A percentile compares a stretch with the other conserved stretches of the same genome.
Conservation (phyloP, 2,113 vertebrate species). For the Athene cunicularia region DNA sequence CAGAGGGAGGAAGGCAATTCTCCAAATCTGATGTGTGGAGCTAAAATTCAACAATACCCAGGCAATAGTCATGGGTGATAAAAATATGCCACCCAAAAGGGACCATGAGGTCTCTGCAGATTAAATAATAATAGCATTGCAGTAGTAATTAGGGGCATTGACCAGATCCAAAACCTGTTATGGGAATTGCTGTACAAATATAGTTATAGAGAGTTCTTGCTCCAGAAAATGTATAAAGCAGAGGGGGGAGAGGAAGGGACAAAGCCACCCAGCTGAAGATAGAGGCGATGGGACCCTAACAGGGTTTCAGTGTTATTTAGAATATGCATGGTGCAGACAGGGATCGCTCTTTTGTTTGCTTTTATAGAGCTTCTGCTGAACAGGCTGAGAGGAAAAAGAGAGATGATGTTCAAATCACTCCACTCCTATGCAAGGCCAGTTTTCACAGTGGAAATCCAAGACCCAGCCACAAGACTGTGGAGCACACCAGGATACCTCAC, state of each 20-base stretch:
- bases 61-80: not conserved
- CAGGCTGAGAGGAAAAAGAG: not conserved
- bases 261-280: not conserved
- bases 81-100: not conserved
- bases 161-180: not conserved
- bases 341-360: not conserved
- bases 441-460: not conserved
- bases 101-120: not conserved
- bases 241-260: not conserved
- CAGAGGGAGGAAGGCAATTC: not conserved
- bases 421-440: not conserved
- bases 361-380: not conserved
- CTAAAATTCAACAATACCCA: slow-evolving; percentile 24
- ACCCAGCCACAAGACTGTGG: not conserved
- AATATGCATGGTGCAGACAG: not conserved
- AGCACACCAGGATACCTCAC: not conserved
- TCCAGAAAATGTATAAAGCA: not conserved
- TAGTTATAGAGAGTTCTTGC: not conserved
- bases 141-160: not conserved
- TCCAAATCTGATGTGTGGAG: not conserved
- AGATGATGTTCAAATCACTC: not conserved
- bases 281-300: not conserved
- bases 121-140: not conserved
- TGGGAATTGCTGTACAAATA: not conserved
- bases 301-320: not conserved